Evolutionary conservation across 2,888 invertebrate genomes (phyloP), one percentile per base, ranked within the genome.

Genomic region (Drosophila birchii): DNA sequence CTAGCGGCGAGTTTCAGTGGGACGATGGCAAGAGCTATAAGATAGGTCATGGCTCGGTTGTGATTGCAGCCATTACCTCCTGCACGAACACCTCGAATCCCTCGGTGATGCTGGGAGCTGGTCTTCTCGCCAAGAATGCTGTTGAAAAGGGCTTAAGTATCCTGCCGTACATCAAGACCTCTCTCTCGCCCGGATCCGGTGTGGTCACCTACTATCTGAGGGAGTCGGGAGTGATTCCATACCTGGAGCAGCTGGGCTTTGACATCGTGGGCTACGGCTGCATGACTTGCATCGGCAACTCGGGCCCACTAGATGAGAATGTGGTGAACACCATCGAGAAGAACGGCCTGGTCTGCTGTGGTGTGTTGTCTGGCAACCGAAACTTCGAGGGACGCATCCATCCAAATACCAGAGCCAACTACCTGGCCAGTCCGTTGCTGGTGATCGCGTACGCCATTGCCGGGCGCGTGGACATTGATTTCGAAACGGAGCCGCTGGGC

Each of bases 231-330:
- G 98, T 99, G 4, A 95, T 97, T 18, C 97, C 98, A 0, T 96
- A 96, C 86, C 92, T 99, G 60, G 95, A 96, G 83, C 94, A 96
- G 90, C 93, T 99, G 2, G 99, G 99, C 8, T 99, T 99, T 92
- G 95, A 97, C 91, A 96, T 98, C 49, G 98, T 99, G 0, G 99
- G 99, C 14, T 99, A 99, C 91, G 99, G 99, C 0, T 99, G 99
- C 92, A 99, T 99, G 99, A 99, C 99, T 0, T 99, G 99, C 91
- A 99, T 99, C 81, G 99, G 99, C 1, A 99, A 99, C 93, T 98
- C 98, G 8, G 99, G 99, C 0, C 98, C 98, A 0, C 94, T 99
- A 0, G 96, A 97, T 57, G 98, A 98, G 55, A 95, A 96, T 83
- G 96, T 98, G n/a, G 96, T 95, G 0, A 96, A 97, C 84, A 97